A percentile compares a stretch with the other conserved stretches of the same genome.
Evolutionary conservation across 2,888 invertebrate genomes (phyloP).

Genomic region (Eurois occulta): DNA sequence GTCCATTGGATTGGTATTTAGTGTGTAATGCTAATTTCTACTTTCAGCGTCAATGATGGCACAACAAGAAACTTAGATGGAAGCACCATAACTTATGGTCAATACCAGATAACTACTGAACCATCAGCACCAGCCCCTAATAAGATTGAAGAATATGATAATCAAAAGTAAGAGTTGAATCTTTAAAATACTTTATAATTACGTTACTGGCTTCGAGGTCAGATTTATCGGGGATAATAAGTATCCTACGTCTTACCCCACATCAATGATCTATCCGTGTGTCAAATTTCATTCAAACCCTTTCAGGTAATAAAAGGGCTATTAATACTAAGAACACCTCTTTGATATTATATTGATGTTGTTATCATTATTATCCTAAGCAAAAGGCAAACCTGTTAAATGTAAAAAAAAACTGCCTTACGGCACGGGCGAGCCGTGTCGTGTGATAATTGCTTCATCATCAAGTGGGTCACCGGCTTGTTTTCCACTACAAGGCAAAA

Average conservation of each 20-base stretch:
- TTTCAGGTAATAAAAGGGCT: too few relatives aligned
- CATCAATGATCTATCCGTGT: not conserved
- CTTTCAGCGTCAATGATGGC: conserved; percentile 21
- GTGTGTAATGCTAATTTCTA: not conserved
- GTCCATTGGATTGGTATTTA: not conserved
- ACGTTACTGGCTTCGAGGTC: not conserved
- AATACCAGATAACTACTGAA: conserved; percentile 7
- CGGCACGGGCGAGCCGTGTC: too few relatives aligned
- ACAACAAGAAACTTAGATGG: not conserved
- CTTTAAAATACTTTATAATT: not conserved
- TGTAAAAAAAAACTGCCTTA: too few relatives aligned
- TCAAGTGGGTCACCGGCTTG: too few relatives aligned
- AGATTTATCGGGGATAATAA: not conserved
- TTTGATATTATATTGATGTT: too few relatives aligned
- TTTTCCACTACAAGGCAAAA: too few relatives aligned
- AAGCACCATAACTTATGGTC: not conserved
- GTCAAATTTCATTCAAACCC: not conserved
- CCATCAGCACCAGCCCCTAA: not conserved
- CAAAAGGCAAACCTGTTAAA: too few relatives aligned
- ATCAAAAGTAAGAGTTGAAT: conserved; percentile 31
- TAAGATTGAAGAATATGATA: conserved; percentile 7
- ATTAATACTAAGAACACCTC: too few relatives aligned
- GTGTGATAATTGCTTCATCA: too few relatives aligned
- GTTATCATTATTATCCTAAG: too few relatives aligned
- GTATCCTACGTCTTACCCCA: not conserved